Evolutionary conservation across 2,113 vertebrate species (phyloP).

Genomic region (Ceyx cyanopectus): DNA sequence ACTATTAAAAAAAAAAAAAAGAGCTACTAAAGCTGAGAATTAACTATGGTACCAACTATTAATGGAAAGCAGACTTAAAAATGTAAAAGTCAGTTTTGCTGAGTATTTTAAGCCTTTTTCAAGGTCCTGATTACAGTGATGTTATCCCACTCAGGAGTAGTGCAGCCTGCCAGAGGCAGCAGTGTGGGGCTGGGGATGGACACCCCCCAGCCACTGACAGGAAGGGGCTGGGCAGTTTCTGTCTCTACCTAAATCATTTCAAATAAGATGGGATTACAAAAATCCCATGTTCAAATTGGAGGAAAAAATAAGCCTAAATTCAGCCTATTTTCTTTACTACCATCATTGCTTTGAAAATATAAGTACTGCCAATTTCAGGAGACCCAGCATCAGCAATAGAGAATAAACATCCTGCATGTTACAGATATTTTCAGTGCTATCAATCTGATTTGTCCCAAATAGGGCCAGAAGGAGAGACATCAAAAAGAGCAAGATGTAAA

Average conservation of each 20-base stretch:
- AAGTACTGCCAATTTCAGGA: slow-evolving; percentile 21
- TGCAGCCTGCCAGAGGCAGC: neutral
- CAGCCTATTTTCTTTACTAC: neutral
- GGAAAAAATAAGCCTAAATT: neutral
- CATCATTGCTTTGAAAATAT: slow-evolving; percentile 11
- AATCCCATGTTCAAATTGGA: neutral
- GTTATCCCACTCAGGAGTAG: neutral
- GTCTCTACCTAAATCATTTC: neutral
- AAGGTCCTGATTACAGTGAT: neutral
- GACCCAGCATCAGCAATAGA: neutral
- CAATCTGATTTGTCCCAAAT: slow-evolving; percentile 52
- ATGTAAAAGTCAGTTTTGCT: neutral
- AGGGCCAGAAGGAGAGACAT: slow-evolving; percentile 40
- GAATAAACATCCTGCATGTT: slow-evolving; percentile 44
- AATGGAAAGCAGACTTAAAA: neutral
- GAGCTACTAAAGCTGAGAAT: neutral
- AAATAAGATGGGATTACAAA: neutral
- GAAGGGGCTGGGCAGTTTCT: neutral
- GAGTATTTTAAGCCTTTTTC: neutral
- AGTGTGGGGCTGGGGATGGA: neutral
- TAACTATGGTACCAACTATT: neutral
- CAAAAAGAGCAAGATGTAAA: slow-evolving; percentile 65
- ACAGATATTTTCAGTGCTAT: slow-evolving; percentile 38
- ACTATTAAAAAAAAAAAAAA: neutral
- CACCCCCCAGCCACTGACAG: neutral